Base-by-base conservation (phyloP, 2,113 vertebrate species). In the Sander vitreus region DNA sequence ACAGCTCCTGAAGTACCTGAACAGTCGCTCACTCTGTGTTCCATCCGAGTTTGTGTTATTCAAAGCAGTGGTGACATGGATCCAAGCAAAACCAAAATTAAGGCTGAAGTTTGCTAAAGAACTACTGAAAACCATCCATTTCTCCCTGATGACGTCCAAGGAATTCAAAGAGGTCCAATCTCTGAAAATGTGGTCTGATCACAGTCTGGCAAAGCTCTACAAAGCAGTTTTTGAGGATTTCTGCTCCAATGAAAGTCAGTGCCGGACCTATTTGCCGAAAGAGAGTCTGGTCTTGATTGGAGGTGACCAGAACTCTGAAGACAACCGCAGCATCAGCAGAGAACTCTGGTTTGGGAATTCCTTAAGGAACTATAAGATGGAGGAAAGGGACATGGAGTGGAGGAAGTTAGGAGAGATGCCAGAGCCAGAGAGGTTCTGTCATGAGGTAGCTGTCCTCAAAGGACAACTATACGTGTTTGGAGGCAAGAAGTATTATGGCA, bases 341-440 rank as follows among this genome's bases (percentile, higher is more conserved):
- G 93, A 95, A 19, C 91, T 99, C 76, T 99, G 97, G 97, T 98
- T 97, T 83, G 95, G 96, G 53, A 96, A 96, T 80, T 95, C 97
- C 62, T 93, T 97, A 66, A 83, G 94, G 84, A 97, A 93, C 14
- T 94, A 95, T 12, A 93, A 92, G 2, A 93, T 91, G 2, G 97
- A 97, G 6, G 88, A 94, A 67, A 96, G 96, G 77, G 93, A 90
- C 6, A 94, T 97, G 65, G 97, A 98, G 80, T 98, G 97, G 97
- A 93, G 96, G n/a, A 74, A 27, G 25, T 71, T 99, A 82, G 96
- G 92, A 10, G 91, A 92, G 10, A 94, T 99, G 79, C 97, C 97
- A 3, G 95, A 95, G 3, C 88, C 93, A 0, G 87, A 93, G 1
- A 96, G 97, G 76, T 97, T 97, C 70, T 79, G 93, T 27, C 97